A percentile compares a stretch with the other conserved stretches of the same genome.
Evolutionary conservation across 2,888 invertebrate species (phyloP).

Genomic region (Thera britannica): DNA sequence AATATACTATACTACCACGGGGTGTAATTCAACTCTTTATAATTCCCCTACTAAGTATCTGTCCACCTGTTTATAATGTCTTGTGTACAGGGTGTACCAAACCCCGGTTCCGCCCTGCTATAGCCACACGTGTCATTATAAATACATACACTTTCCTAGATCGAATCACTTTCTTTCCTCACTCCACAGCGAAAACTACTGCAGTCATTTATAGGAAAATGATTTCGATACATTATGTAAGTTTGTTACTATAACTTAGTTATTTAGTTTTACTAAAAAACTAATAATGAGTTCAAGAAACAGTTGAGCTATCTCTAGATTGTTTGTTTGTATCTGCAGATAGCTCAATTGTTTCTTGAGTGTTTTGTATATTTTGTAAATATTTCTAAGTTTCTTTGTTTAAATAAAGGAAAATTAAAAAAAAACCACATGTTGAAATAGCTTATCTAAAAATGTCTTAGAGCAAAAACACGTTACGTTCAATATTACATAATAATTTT

Average conservation of each 20-base stretch:
- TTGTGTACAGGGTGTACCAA: constrained; percentile 53
- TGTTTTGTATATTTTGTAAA: too few species aligned
- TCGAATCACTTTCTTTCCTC: constrained; percentile 63
- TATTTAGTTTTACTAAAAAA: background rate
- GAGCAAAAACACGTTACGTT: too few species aligned
- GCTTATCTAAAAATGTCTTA: too few species aligned
- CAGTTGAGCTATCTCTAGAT: too few species aligned
- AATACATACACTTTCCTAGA: constrained; percentile 39
- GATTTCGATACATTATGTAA: constrained; percentile 61
- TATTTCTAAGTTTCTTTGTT: too few species aligned
- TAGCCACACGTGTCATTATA: constrained; percentile 40
- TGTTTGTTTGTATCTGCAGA: too few species aligned
- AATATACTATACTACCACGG: too few species aligned
- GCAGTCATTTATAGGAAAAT: constrained; percentile 51
- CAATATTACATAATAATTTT: too few species aligned
- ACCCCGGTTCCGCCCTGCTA: constrained; percentile 55
- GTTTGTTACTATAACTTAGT: constrained; percentile 41
- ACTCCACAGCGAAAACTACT: constrained; percentile 45
- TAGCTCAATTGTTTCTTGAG: too few species aligned
- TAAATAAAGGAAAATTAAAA: too few species aligned
- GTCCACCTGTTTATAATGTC: constrained; percentile 58
- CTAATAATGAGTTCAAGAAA: too few species aligned
- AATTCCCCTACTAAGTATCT: constrained; percentile 38
- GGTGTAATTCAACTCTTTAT: constrained; percentile 47
- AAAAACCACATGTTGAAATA: too few species aligned